phyloP scores from a whole-genome alignment of 2,113 vertebrate genomes.

The Hippocampus guttulatus region DNA sequence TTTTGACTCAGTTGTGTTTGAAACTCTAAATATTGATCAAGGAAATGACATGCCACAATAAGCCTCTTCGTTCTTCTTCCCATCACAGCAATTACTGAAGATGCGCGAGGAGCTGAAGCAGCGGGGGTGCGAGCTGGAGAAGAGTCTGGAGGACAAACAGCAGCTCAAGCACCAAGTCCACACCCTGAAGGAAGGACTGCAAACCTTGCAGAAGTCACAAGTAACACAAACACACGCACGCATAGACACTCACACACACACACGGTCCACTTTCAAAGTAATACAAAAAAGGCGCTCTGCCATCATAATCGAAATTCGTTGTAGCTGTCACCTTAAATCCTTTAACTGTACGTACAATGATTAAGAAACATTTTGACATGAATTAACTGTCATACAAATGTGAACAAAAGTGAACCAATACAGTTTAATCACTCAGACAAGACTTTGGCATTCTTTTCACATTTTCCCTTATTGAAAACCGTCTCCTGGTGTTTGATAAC shows the following conservation, averaged over 20 bases:
- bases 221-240: constrained; percentile 13
- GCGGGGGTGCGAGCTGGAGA: constrained; percentile 85
- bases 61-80: constrained; percentile 2
- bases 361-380: background rate
- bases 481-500: too few species aligned
- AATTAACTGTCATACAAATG: background rate
- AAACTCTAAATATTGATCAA: background rate
- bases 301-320: background rate
- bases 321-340: background rate
- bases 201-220: constrained; percentile 60
- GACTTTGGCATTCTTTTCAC: too few species aligned
- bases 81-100: constrained; percentile 85
- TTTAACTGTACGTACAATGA: background rate
- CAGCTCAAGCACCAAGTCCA: constrained; percentile 83
- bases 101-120: constrained; percentile 89
- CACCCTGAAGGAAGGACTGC: constrained; percentile 84
- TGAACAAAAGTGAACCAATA: background rate
- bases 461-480: too few species aligned
- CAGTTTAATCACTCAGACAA: background rate
- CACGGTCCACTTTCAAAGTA: background rate
- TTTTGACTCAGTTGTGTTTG: background rate
- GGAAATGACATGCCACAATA: background rate
- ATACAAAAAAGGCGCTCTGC: background rate
- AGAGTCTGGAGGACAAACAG: constrained; percentile 83
- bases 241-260: background rate